A percentile compares a stretch with the other conserved stretches of the same genome.
Conservation (phyloP, 2,113 vertebrate genomes). For the Podilymbus podiceps region DNA sequence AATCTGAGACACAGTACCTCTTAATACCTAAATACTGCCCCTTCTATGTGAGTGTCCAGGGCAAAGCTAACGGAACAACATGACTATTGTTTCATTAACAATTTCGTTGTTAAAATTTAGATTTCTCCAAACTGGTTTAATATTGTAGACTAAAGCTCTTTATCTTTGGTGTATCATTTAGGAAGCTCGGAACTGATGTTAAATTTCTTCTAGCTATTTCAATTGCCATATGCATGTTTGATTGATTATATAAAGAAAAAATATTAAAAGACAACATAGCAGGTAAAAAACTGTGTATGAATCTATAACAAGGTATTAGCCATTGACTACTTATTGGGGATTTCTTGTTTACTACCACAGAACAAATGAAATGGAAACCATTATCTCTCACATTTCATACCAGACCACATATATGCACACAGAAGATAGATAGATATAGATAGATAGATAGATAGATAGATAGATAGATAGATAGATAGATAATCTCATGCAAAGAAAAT, state of each 20-base stretch:
- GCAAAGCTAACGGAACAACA: not conserved
- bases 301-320: not conserved
- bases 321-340: not conserved
- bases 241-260: not conserved
- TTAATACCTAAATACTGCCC: not conserved
- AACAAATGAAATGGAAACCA: not conserved
- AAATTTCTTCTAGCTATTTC: not conserved
- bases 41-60: not conserved
- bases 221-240: not conserved
- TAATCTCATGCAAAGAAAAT: not conserved
- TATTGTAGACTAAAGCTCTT: not conserved
- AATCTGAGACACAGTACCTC: not conserved
- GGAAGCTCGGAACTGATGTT: not conserved
- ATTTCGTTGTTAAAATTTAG: not conserved
- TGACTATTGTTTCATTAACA: not conserved
- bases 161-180: not conserved
- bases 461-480: not conserved
- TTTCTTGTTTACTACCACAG: not conserved
- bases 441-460: not conserved
- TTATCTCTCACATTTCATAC: not conserved
- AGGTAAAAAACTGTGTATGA: not conserved
- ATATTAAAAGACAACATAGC: not conserved
- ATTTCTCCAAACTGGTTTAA: not conserved
- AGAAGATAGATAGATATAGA: not conserved
- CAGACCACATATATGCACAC: not conserved